Conservation (phyloP, 1,140 invertebrate genomes). For the Agrypnia vestita region DNA sequence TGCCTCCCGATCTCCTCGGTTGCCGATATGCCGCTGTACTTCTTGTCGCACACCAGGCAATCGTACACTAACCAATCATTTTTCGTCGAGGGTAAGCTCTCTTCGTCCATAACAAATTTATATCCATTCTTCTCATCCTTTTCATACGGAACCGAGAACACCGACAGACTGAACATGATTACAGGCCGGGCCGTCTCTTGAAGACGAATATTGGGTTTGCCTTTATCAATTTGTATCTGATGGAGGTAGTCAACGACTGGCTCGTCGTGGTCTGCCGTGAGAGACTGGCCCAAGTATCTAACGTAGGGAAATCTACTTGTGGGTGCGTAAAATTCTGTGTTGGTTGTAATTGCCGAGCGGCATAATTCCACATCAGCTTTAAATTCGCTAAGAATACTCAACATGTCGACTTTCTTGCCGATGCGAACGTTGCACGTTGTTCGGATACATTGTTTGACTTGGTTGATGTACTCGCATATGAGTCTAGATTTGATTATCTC, state of each 20-base stretch:
- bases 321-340: conserved; percentile 11
- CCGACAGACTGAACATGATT: not conserved
- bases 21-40: not conserved
- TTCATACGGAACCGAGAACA: not conserved
- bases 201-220: not conserved
- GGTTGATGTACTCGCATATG: not conserved
- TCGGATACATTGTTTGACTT: conserved; percentile 4
- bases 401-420: conserved; percentile 10
- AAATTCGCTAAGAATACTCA: conserved; percentile 13
- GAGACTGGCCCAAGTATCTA: not conserved
- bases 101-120: not conserved
- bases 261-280: not conserved
- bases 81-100: no score
- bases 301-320: conserved; percentile 1
- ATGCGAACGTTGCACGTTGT: not conserved
- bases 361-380: not conserved
- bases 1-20: conserved; percentile 3
- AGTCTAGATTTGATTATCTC: not conserved
- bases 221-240: not conserved
- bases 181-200: not conserved
- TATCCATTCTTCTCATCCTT: not conserved
- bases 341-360: not conserved
- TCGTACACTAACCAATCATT: not conserved
- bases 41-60: conserved; percentile 6
- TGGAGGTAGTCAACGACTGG: not conserved